Evolutionary conservation across 2,797 vertebrate species (phyloP), one percentile per base, ranked within the genome.

Genomic region (Gymnoscopelus braueri): DNA sequence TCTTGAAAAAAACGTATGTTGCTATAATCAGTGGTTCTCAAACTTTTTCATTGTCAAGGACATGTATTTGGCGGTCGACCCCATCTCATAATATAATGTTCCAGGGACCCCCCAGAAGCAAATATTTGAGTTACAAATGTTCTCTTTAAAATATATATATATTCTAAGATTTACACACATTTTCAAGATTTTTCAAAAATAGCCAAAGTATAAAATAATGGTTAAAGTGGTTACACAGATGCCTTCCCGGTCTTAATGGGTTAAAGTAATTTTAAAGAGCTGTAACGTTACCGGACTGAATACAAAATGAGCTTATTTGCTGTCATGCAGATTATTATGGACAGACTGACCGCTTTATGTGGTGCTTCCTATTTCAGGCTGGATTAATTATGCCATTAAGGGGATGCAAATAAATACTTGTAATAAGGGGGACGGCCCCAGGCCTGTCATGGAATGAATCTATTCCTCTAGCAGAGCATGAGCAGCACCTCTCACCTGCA

Each of bases 331-430:
- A 87, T 89, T 89, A 85, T 35, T 35, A 35, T 65, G 67, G 55
- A 53, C 77, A 85, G 80, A 80, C 75, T 81, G 74, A 6, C 19
- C 19, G 19, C 74, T 90, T 91, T 82, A 86, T 86, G 78, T 81
- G 71, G 67, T 82, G 65, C 71, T 89, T 89, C 85, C 79, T 86
- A 87, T 89, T 89, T 88, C 84, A 90, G 83, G 74, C 74, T 83
- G 78, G 88, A 89, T 91, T 89, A 89, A 90, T 91, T 87, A 88
- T 81, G 72, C 74, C 81, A 86, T 88, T 88, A 85, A 75, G 74
- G 71, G 61, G 74, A 74, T 75, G 77, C 63, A 87, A 87, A 91
- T 88, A 91, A 89, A 89, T 85, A 75, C 71, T 80, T 86, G 84
- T 85, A 90, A 89, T 91, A 87, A 82, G 84, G 61, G 63, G 71